Conservation (phyloP, 1,140 invertebrate genomes). For the Proales similis region DNA sequence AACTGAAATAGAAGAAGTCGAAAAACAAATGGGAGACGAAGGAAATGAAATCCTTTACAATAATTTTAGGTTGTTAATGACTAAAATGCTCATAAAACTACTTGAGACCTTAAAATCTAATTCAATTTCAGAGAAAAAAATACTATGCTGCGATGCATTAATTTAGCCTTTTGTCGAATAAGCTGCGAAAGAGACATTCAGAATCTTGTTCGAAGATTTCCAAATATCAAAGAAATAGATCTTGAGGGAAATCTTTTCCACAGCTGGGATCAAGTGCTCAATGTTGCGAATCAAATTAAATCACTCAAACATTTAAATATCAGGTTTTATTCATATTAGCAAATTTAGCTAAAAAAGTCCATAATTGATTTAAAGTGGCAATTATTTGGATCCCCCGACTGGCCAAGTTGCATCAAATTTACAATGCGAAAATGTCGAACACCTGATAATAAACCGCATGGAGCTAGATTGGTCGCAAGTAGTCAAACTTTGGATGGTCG, state of each 20-base stretch:
- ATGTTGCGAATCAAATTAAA: slow-evolving; percentile 65
- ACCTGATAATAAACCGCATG: no score
- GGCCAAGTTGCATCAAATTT: no score
- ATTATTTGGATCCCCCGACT: no score
- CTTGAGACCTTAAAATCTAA: no score
- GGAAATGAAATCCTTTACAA: slow-evolving; percentile 24
- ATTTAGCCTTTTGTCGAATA: slow-evolving; percentile 62
- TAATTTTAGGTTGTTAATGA: slow-evolving; percentile 6
- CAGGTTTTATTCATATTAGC: no score
- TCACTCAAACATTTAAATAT: slow-evolving; percentile 64
- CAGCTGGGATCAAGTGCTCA: slow-evolving; percentile 68
- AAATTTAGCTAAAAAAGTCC: no score
- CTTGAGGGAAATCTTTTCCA: slow-evolving; percentile 71
- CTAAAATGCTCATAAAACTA: not conserved
- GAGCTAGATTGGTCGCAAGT: no score
- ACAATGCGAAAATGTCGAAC: no score
- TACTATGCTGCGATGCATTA: slow-evolving; percentile 63
- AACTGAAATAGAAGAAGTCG: slow-evolving; percentile 43
- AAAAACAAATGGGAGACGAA: slow-evolving; percentile 40
- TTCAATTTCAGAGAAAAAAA: slow-evolving; percentile 58
- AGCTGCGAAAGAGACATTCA: slow-evolving; percentile 55
- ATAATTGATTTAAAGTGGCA: no score
- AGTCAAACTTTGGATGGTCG: no score
- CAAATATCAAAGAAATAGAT: slow-evolving; percentile 68
- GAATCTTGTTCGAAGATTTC: slow-evolving; percentile 55